Evolutionary conservation across 2,797 vertebrate species (phyloP).

Genomic region (Champsocephalus esox): DNA sequence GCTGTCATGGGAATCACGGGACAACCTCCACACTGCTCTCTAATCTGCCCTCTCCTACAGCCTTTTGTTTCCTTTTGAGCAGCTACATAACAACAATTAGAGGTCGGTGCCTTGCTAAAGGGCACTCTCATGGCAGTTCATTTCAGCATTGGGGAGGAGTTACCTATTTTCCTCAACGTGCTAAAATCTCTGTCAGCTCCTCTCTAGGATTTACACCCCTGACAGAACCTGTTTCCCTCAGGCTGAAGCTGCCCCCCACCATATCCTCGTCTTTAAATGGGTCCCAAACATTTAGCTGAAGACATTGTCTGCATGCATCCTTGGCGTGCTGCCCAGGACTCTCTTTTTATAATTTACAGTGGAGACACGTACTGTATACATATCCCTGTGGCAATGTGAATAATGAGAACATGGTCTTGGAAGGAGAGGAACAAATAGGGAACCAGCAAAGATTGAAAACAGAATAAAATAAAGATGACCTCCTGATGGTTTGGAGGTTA

Average conservation of each 20-base stretch:
- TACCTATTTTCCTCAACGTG: slow-evolving; percentile 20
- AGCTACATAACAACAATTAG: slow-evolving; percentile 19
- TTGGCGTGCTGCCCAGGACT: slow-evolving; percentile 55
- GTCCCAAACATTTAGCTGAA: slow-evolving; percentile 57
- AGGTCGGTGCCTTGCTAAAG: slow-evolving; percentile 35
- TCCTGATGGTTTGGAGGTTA: slow-evolving; percentile 41
- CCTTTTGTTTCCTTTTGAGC: slow-evolving; percentile 2
- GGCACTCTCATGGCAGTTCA: slow-evolving; percentile 14
- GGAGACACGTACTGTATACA: slow-evolving; percentile 47
- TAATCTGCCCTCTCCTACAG: slow-evolving; percentile 3
- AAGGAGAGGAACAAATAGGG: slow-evolving; percentile 63
- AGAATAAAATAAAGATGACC: slow-evolving; percentile 67
- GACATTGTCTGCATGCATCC: slow-evolving; percentile 54
- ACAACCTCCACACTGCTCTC: slow-evolving; percentile 14
- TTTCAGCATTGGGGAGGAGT: slow-evolving; percentile 11
- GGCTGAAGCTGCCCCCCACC: background rate
- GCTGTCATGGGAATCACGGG: background rate
- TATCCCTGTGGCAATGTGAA: slow-evolving; percentile 63
- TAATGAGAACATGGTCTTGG: slow-evolving; percentile 69
- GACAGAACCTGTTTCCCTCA: slow-evolving; percentile 21
- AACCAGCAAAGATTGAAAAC: slow-evolving; percentile 48
- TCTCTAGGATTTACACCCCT: background rate
- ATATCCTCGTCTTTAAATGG: slow-evolving; percentile 36
- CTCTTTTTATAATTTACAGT: slow-evolving; percentile 57
- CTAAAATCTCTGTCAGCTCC: slow-evolving; percentile 4